Evolutionary conservation across 2,888 invertebrate species (phyloP).

Genomic region (Nebria salina): DNA sequence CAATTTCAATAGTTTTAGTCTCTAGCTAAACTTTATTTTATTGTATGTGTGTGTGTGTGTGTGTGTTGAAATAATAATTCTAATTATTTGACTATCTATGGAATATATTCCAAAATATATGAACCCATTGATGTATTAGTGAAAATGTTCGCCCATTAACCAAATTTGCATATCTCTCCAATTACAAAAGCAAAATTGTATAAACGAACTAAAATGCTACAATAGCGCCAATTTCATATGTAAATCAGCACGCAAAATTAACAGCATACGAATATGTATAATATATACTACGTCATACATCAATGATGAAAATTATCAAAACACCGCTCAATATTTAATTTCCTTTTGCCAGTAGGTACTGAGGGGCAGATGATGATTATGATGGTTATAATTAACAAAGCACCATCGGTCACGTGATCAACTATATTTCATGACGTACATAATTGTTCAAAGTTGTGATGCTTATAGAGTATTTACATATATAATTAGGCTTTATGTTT

Average conservation of each 20-base stretch:
- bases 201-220: not conserved
- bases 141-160: not conserved
- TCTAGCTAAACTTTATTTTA: not conserved
- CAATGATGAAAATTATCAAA: constrained; percentile 9
- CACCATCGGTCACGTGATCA: constrained; percentile 19
- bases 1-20: not conserved
- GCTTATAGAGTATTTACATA: constrained; percentile 57
- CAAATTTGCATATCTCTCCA: not conserved
- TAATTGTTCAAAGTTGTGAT: constrained; percentile 61
- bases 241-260: not conserved
- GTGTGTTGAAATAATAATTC: not conserved
- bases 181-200: not conserved
- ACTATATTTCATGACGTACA: constrained; percentile 33
- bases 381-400: constrained; percentile 21
- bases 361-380: not conserved
- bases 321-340: constrained; percentile 11
- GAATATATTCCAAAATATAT: not conserved
- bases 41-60: constrained; percentile 4
- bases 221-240: not conserved
- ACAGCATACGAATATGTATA: too few relatives aligned
- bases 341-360: not conserved
- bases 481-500: constrained; percentile 57
- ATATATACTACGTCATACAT: not conserved
- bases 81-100: not conserved
- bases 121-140: not conserved